These are phyloP conservation scores for Apotomis capreana DNA, from an alignment of 2,888 invertebrate genomes.

Conservation along the genomic window DNA sequence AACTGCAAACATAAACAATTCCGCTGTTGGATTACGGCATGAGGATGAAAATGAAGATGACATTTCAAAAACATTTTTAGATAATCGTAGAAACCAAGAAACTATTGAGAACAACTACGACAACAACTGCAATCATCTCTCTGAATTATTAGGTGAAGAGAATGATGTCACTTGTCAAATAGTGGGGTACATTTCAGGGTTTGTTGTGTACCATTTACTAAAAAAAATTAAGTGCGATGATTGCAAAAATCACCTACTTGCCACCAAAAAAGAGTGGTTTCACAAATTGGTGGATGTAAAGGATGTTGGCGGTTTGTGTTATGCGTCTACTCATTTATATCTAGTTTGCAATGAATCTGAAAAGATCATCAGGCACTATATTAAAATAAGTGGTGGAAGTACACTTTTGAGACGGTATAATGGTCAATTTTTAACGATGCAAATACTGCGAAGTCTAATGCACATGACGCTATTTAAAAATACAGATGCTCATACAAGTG, in stretches of 20 bases:
- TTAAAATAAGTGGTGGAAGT: too few species aligned
- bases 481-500: not conserved
- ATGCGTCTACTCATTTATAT: not conserved
- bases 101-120: too few species aligned
- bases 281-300: constrained; percentile 7
- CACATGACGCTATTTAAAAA: too few species aligned
- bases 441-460: too few species aligned
- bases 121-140: not conserved
- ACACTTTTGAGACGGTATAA: too few species aligned
- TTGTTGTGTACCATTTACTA: not conserved
- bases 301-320: constrained; percentile 1
- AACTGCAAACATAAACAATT: too few species aligned
- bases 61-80: too few species aligned
- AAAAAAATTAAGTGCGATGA: not conserved
- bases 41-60: too few species aligned
- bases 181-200: not conserved
- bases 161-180: constrained; percentile 2
- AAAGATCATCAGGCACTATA: not conserved
- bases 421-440: too few species aligned
- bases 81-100: too few species aligned
- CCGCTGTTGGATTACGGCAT: too few species aligned
- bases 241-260: constrained; percentile 7
- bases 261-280: not conserved
- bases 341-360: not conserved
- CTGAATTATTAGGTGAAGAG: not conserved